Evolutionary conservation across 1,140 invertebrate species (phyloP).

Genomic region (Helicoverpa zea): DNA sequence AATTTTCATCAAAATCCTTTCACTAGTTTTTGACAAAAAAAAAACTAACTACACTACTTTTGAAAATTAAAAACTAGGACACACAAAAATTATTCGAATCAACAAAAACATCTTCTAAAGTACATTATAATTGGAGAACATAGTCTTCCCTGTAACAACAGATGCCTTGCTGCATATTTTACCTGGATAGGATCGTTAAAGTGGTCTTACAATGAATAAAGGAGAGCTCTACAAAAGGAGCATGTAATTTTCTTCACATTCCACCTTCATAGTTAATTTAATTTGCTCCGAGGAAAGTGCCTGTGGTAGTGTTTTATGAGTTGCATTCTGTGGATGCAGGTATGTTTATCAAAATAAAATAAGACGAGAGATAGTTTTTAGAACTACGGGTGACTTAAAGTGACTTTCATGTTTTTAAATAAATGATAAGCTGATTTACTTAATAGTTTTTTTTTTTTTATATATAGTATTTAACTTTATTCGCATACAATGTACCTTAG

Average conservation of each 20-base stretch:
- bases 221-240: conserved; percentile 41
- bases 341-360: background rate
- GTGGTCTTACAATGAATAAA: conserved; percentile 40
- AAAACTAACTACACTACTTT: too few species aligned
- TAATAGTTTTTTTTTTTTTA: too few species aligned
- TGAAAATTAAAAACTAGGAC: too few species aligned
- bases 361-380: background rate
- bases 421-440: too few species aligned
- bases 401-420: too few species aligned
- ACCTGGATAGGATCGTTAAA: conserved; percentile 42
- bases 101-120: background rate
- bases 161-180: conserved; percentile 42
- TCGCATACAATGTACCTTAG: too few species aligned
- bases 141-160: conserved; percentile 7
- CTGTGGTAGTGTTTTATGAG: background rate
- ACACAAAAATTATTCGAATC: background rate
- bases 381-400: too few species aligned
- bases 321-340: background rate
- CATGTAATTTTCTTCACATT: conserved; percentile 44
- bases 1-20: too few species aligned
- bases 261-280: conserved; percentile 48
- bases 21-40: too few species aligned
- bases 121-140: conserved; percentile 29
- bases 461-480: too few species aligned
- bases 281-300: conserved; percentile 27